Evolutionary conservation across 92 coral and sea anemone genomes (phyloP).

Genomic region (Zoanthus gigantus): DNA sequence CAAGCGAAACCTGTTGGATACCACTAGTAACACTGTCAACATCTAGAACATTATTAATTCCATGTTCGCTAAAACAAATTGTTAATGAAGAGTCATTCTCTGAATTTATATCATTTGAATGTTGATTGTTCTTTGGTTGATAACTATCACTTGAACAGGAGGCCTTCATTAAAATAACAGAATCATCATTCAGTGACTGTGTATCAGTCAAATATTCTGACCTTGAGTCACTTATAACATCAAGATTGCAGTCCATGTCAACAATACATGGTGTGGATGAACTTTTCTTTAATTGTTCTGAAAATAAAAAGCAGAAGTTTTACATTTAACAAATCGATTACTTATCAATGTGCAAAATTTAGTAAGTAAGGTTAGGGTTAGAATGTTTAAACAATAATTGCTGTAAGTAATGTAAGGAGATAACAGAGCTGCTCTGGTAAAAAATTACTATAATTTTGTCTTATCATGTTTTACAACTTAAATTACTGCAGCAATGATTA

Average conservation of each 20-base stretch:
- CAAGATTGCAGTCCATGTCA: slow-evolving; percentile 57
- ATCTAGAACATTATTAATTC: background rate
- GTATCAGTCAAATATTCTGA: slow-evolving; percentile 56
- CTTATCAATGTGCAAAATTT: no score
- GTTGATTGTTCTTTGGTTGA: slow-evolving; percentile 24
- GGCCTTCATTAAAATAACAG: slow-evolving; percentile 76
- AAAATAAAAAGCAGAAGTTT: background rate
- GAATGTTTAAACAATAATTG: no score
- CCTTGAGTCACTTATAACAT: slow-evolving; percentile 54
- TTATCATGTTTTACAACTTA: no score
- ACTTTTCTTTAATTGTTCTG: slow-evolving; percentile 86
- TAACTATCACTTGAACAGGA: slow-evolving; percentile 29
- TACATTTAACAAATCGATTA: no score
- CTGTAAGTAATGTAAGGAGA: no score
- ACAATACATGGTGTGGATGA: slow-evolving; percentile 80
- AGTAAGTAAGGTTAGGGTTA: no score
- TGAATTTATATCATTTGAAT: slow-evolving; percentile 18
- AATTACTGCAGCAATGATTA: no score
- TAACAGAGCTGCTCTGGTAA: no score
- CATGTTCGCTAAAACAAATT: background rate
- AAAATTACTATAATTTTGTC: no score
- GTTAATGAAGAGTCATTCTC: slow-evolving; percentile 14
- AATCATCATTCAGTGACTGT: slow-evolving; percentile 69
- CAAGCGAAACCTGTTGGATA: slow-evolving; percentile 27
- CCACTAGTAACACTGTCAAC: slow-evolving; percentile 10